These are phyloP conservation scores for Lasioglossum figueresi DNA, from an alignment of 2,888 invertebrate genomes.

Conservation along the genomic window DNA sequence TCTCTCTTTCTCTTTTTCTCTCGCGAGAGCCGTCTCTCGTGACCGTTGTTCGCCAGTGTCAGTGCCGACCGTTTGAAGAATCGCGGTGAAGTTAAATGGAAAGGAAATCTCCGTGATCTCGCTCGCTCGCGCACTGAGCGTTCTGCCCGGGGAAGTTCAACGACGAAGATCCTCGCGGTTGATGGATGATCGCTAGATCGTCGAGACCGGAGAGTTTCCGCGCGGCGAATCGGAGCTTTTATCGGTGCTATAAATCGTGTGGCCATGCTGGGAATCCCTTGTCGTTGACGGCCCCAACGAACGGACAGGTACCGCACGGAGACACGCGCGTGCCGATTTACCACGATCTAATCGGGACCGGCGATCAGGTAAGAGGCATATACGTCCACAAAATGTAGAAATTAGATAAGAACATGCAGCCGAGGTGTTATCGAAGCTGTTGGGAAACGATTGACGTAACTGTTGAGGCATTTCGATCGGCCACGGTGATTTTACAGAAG, in stretches of 20 bases:
- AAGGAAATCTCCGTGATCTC: conserved; percentile 18
- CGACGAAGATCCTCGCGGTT: conserved; percentile 21
- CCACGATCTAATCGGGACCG: conserved; percentile 52
- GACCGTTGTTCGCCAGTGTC: conserved; percentile 23
- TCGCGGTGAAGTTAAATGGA: conserved; percentile 33
- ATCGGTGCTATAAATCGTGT: conserved; percentile 47
- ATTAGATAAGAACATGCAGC: conserved; percentile 19
- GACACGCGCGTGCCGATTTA: conserved; percentile 44
- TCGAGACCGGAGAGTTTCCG: conserved; percentile 26
- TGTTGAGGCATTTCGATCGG: background rate
- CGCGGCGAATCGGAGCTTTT: conserved; percentile 39
- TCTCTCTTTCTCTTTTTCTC: background rate
- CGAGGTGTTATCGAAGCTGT: background rate
- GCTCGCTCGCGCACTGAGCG: conserved; percentile 1
- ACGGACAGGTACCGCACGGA: conserved; percentile 23
- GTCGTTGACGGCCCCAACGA: conserved; percentile 41
- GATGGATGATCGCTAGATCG: conserved; percentile 39
- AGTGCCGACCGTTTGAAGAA: conserved; percentile 25
- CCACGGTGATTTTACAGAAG: background rate
- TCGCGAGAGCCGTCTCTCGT: conserved; percentile 6
- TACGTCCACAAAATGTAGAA: conserved; percentile 1
- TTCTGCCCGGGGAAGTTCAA: background rate
- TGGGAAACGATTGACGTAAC: background rate
- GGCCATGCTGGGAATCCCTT: conserved; percentile 39
- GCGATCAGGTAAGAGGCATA: conserved; percentile 55